Evolutionary conservation across 2,888 invertebrate species (phyloP).

Genomic region (Salpingus planirostris): DNA sequence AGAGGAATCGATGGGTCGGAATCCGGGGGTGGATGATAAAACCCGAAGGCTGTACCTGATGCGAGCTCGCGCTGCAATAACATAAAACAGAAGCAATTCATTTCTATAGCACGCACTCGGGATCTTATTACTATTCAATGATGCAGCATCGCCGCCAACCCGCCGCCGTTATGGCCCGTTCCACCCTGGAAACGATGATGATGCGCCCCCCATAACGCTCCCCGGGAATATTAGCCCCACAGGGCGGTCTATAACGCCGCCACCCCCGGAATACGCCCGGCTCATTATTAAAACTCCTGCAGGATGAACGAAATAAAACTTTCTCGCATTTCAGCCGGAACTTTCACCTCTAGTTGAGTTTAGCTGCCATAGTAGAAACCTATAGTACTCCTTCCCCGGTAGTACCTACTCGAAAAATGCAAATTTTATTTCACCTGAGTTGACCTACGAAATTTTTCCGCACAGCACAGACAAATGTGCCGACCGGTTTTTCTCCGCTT

Average conservation of each 20-base stretch:
- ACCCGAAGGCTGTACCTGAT: slow-evolving; percentile 27
- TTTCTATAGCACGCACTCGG: slow-evolving; percentile 38
- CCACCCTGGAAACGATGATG: slow-evolving; percentile 17
- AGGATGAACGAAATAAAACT: no score
- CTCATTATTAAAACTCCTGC: no score
- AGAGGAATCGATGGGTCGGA: slow-evolving; percentile 24
- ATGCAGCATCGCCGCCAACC: slow-evolving; percentile 33
- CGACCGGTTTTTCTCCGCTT: no score
- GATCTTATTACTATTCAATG: slow-evolving; percentile 45
- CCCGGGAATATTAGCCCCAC: slow-evolving; percentile 9
- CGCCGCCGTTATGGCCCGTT: slow-evolving; percentile 32
- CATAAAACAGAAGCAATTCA: slow-evolving; percentile 38
- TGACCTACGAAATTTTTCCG: no score
- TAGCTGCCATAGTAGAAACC: no score
- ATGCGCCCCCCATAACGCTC: slow-evolving; percentile 12
- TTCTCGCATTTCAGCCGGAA: no score
- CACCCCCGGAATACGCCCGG: slow-evolving; percentile 1
- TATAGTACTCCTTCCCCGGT: no score
- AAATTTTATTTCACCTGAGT: no score
- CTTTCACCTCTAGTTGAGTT: no score
- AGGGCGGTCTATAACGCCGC: slow-evolving; percentile 8
- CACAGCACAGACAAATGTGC: no score
- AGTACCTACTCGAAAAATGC: no score
- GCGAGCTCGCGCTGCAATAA: slow-evolving; percentile 29
- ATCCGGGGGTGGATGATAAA: slow-evolving; percentile 17